These are phyloP conservation scores for Cantharis nigra DNA, from an alignment of 2,888 invertebrate species.

Conservation along the genomic window DNA sequence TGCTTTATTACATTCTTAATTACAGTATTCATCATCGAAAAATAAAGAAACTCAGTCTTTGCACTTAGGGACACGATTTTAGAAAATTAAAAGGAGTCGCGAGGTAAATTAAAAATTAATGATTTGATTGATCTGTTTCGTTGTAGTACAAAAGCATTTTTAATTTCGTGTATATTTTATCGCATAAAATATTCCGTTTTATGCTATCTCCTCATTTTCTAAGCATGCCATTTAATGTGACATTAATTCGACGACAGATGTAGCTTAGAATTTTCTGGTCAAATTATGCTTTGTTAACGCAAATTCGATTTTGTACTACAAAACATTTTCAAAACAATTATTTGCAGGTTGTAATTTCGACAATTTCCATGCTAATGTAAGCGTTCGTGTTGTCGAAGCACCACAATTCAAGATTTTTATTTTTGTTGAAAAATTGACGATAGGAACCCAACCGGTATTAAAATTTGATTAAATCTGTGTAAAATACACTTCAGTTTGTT, in stretches of 20 bases:
- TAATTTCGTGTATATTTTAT: background rate
- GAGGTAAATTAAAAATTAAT: background rate
- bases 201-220: background rate
- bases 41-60: background rate
- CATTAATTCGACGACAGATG: slow-evolving; percentile 2
- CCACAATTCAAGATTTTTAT: background rate
- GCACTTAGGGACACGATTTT: background rate
- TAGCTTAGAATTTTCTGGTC: background rate
- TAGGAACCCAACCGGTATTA: background rate
- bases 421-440: background rate
- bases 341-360: background rate
- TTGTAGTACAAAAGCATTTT: background rate
- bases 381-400: background rate
- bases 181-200: background rate
- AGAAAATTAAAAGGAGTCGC: background rate
- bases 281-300: background rate
- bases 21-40: background rate
- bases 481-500: background rate
- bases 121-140: background rate
- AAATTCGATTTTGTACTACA: background rate
- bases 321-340: background rate
- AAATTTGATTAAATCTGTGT: background rate
- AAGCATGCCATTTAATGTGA: background rate
- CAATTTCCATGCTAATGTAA: background rate
- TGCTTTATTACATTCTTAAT: background rate